Base-by-base conservation (phyloP, 2,113 vertebrate genomes). In the Strigops habroptila region DNA sequence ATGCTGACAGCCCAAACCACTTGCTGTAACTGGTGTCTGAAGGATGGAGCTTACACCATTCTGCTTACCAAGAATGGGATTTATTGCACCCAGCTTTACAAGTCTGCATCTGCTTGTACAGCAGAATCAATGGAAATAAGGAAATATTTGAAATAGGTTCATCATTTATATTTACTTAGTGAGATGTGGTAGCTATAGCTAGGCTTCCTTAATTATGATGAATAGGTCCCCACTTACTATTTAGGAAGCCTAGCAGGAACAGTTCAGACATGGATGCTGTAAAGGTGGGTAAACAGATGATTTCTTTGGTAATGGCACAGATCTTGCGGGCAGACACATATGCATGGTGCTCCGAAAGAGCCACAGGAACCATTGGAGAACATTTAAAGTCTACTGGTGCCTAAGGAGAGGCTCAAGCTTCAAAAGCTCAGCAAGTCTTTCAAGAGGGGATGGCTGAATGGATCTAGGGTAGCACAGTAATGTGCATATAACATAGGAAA, bases 11-110 rank as follows among this genome's bases (percentile, higher is more conserved):
- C 51, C 60, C 77, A 12, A 16, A 25, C 25, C 18, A 0, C 64
- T 13, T 7, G 23, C 15, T n/a, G 43, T 18, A 1, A 22, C 10
- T 71, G 2, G 30, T 0, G 51, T 2, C 14, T 5, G 64, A 18
- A 41, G 83, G 59, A 78, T 12, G 27, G 25, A 33, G 14, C 1
- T 73, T 3, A 1, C 48, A 6, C 67, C 30, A 0, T 75, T 27
- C 76, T 1, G 14, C 11, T 30, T 5, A 4, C 16, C 7, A 9
- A 18, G 24, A 24, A 43, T 4, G 35, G 30, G 43, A 44, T n/a
- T 44, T 24, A 35, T 18, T 27, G 74, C 51, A 14, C 49, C 81
- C 43, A 24, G 18, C 39, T 78, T 51, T 46, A 46, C 37, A 5
- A 35, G 19, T 6, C 75, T 12, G 48, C 43, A 9, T 1, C 70